Conservation (phyloP, 2,888 invertebrate genomes). For the Epinotia nisella region DNA sequence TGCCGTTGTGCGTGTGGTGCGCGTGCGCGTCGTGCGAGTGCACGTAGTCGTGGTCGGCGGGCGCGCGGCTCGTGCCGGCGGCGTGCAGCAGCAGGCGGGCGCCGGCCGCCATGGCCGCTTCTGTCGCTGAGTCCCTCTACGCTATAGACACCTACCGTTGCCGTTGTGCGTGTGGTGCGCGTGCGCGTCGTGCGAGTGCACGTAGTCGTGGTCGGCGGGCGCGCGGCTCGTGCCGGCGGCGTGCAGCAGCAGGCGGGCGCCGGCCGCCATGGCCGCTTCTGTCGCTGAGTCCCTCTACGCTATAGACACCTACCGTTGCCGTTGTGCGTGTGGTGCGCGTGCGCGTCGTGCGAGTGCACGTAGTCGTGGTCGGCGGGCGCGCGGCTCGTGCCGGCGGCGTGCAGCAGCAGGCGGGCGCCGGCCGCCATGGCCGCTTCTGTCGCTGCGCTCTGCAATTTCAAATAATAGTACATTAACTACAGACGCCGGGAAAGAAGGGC, state of each 20-base stretch:
- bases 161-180: conserved; percentile 48
- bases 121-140: too few species aligned
- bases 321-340: conserved; percentile 49
- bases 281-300: too few species aligned
- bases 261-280: conserved; percentile 41
- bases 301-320: conserved; percentile 46
- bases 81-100: too few species aligned
- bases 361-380: conserved; percentile 68
- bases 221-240: too few species aligned
- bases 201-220: conserved; percentile 76
- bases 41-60: conserved; percentile 75
- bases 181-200: conserved; percentile 57
- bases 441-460: conserved; percentile 22
- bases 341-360: conserved; percentile 59
- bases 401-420: conserved; percentile 31
- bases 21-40: conserved; percentile 54
- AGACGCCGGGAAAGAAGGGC: too few species aligned
- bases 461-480: neutral
- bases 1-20: conserved; percentile 49
- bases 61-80: too few species aligned
- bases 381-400: conserved; percentile 24
- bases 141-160: conserved; percentile 47
- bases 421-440: conserved; percentile 42
- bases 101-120: too few species aligned
- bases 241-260: too few species aligned